Percentiles rank a stretch among this genome's conserved stretches.
Evolutionary conservation across 2,888 invertebrate species (phyloP).

Genomic region (Tipula unca): DNA sequence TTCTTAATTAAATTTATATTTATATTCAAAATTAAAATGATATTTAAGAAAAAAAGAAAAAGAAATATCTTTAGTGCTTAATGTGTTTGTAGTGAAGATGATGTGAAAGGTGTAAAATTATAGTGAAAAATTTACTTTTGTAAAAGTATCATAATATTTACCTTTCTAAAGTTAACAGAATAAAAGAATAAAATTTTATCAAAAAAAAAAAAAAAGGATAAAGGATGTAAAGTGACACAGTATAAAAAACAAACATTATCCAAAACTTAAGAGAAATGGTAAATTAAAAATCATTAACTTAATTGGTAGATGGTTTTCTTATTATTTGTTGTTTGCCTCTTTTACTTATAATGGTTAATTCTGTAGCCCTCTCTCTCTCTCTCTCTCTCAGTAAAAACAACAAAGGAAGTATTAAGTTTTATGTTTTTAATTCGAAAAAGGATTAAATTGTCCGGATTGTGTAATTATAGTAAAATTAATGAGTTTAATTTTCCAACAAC

Average conservation of each 20-base stretch:
- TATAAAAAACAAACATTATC: background rate
- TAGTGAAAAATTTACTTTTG: background rate
- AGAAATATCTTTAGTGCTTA: background rate
- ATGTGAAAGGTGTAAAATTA: background rate
- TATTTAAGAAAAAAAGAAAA: background rate
- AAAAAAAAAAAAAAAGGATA: background rate
- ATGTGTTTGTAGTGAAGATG: background rate
- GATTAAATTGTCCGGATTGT: slow-evolving; percentile 14
- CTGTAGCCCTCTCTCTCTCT: background rate
- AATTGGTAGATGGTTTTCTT: background rate
- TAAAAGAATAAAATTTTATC: background rate
- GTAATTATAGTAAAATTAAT: background rate
- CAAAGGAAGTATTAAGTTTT: background rate
- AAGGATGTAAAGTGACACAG: background rate
- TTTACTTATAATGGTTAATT: background rate
- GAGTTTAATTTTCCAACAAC: background rate
- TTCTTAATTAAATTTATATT: background rate
- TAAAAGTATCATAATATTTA: background rate
- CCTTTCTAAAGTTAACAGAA: background rate
- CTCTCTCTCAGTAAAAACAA: background rate
- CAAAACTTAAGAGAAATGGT: background rate
- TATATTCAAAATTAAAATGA: background rate
- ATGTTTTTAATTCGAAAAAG: background rate
- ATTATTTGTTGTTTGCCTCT: background rate
- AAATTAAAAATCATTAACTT: slow-evolving; percentile 8